Base-by-base conservation (phyloP, 2,888 invertebrate genomes). In the Priocnemis perturbator region DNA sequence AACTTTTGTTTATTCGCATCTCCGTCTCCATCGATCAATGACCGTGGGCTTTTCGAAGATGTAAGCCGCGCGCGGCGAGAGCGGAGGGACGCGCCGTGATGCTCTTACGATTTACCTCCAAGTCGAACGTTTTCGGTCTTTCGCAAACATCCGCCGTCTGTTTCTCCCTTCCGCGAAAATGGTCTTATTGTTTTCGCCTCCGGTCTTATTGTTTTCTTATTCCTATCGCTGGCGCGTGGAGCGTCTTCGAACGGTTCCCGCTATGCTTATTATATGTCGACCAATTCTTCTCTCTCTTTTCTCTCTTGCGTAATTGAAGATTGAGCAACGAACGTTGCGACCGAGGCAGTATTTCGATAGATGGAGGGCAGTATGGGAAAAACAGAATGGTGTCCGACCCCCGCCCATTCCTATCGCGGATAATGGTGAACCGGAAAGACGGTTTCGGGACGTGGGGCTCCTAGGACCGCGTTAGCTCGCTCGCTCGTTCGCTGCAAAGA, bases 1-100 rank as follows among this genome's bases (percentile, higher is more conserved):
- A 82, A 84, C 84, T 83, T 84, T 84, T 84, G 82, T 81, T 83
- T 84, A 82, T 84, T 78, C 80, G 75, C 74, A 73, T 78, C 78
- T 79, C 78, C 78, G 76, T 80, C 80, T 81, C 77, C 83, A 84
- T 84, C 84, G 81, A 84, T 84, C 84, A 84, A 81, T 71, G 73
- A 74, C 72, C 63, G 63, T 47, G 69, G 62, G 64, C 67, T 73
- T 79, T 77, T 57, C 73, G 66, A 76, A 78, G 78, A 74, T 71
- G 78, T 63, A 73, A 64, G 79, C 63, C 77, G 65, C 69, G 67
- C 77, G 65, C 69, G 67, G 63, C 73, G 23, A 23, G 53, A 53
- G 23, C 1, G 17, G 53, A 67, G 67, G 66, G 57, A 26, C 20
- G 59, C 21, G 30, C 55, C n/a, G 53, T 52, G 20, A 66, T 67